These are phyloP conservation scores for Drosophila meridiana DNA, from an alignment of 2,888 invertebrate species.

Conservation along the genomic window DNA sequence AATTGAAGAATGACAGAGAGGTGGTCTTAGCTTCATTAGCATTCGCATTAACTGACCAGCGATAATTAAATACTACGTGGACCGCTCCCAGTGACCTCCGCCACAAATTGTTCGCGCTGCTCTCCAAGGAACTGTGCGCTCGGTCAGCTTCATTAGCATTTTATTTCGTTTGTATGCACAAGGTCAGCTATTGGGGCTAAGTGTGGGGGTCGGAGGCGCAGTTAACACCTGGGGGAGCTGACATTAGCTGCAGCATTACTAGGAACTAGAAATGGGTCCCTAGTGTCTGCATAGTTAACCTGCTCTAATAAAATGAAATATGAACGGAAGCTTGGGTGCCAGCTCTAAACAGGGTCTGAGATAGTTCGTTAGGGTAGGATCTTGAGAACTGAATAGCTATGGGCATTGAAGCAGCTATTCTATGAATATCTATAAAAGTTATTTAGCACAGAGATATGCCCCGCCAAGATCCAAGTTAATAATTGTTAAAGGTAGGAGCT, in stretches of 20 bases:
- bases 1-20: constrained; percentile 20
- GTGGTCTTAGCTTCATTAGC: constrained; percentile 58
- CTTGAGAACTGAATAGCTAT: not conserved
- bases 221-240: constrained; percentile 56
- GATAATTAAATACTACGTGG: constrained; percentile 62
- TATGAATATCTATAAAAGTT: too few relatives aligned
- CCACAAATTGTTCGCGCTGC: constrained; percentile 46
- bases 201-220: not conserved
- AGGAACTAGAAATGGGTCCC: constrained; percentile 20
- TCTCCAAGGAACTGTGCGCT: constrained; percentile 57
- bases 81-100: constrained; percentile 57
- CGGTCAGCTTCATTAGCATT: constrained; percentile 51
- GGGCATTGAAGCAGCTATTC: too few relatives aligned
- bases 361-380: not conserved
- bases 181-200: constrained; percentile 60
- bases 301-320: constrained; percentile 1
- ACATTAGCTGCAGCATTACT: constrained; percentile 43
- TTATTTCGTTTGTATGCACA: constrained; percentile 45
- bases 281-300: constrained; percentile 3
- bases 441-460: too few relatives aligned
- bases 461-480: too few relatives aligned
- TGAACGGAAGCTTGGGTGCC: not conserved
- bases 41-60: constrained; percentile 71
- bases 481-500: too few relatives aligned
- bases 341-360: not conserved